Evolutionary conservation across 2,888 invertebrate genomes (phyloP).

Genomic region (Siphlonurus alternatus): DNA sequence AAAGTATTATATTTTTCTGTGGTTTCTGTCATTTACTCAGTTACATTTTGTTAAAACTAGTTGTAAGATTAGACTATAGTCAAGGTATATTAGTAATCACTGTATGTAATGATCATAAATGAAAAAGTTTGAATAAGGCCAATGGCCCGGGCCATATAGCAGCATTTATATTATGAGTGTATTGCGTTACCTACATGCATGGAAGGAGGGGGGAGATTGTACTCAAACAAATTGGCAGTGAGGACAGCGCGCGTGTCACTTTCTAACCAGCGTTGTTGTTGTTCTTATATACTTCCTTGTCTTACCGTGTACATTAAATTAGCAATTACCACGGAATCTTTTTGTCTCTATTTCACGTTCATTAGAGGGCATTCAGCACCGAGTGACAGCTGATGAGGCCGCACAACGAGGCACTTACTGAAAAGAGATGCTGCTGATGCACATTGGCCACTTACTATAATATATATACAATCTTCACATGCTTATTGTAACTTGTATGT

Average conservation of each 20-base stretch:
- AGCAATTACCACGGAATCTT: background rate
- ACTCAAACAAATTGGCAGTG: background rate
- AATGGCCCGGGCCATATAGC: background rate
- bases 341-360: background rate
- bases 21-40: no score
- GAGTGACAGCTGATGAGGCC: no score
- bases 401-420: no score
- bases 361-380: no score
- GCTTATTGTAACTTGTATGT: no score
- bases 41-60: no score
- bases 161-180: background rate
- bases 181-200: background rate
- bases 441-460: no score
- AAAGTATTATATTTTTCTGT: no score
- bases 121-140: background rate
- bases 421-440: no score
- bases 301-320: background rate
- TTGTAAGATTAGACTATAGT: background rate
- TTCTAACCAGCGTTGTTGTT: no score
- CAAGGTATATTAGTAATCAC: background rate
- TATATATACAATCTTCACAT: no score
- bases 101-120: background rate
- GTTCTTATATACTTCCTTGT: no score
- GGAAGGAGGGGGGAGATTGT: background rate
- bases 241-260: background rate